Base-by-base conservation (phyloP, 2,113 vertebrate species). In the Ptychochromis oligacanthus region DNA sequence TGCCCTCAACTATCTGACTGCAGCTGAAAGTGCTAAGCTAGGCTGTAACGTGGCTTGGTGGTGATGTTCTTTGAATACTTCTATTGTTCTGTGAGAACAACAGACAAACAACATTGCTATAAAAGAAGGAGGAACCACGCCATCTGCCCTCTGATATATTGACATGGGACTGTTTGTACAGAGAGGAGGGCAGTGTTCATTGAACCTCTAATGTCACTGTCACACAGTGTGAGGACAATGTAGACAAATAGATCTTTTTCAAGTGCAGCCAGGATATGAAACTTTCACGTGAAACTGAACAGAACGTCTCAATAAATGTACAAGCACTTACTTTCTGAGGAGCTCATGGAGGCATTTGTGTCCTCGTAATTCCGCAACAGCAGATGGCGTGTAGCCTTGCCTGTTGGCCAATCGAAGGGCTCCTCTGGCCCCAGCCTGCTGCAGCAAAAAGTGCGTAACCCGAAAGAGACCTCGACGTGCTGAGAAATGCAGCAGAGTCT, bases 401-500 rank as follows among this genome's bases (percentile, higher is more conserved):
- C 90, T 96, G 93, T 99, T 98, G 91, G 94, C 93, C 89, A 99
- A 92, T 49, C 88, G 92, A 75, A 98, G 96, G 12, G 97, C 96
- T 79, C 95, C 95, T 28, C 90, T 95, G 34, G 97, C 98, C 13
- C 98, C 97, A 0, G 97, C 95, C 92, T 97, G 97, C 91, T 96
- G 95, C 78, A 99, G 91, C 88, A 99, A 94, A 82, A 99, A 97
- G 90, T 93, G 94, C 0, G 97, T 94, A 22, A 99, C 92, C 24
- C 95, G 94, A 83, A 94, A 88, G 61, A 99, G 95, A 3, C 98
- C 98, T 26, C 97, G 96, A 7, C 98, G 93, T 40, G 96, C 97
- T 0, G 97, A 97, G 83, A 99, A 99, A 90, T 99, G 98, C 95
- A 99, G 94, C 88, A 99, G 86, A 0, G 98, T 99, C 84, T 99